Percentiles rank a stretch among this genome's conserved stretches.
Conservation (phyloP, 2,113 vertebrate genomes). For the Gulo gulo region DNA sequence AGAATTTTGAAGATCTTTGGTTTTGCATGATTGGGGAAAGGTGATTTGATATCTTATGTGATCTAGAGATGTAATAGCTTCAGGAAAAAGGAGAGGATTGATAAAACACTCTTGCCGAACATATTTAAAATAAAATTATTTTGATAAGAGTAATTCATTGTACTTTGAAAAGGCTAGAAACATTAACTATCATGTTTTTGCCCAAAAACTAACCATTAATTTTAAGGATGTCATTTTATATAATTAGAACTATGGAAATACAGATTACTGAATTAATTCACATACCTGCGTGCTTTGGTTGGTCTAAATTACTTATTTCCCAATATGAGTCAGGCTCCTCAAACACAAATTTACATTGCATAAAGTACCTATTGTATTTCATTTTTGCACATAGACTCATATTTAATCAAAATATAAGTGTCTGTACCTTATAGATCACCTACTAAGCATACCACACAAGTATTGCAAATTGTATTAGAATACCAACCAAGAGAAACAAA, state of each 20-base stretch:
- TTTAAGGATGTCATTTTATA: conserved; percentile 76
- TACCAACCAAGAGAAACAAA: background rate
- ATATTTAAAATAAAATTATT: conserved; percentile 55
- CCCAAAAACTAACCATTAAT: conserved; percentile 58
- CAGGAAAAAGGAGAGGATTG: background rate
- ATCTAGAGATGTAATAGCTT: background rate
- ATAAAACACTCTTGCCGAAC: background rate
- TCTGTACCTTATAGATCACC: background rate
- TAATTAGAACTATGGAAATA: conserved; percentile 67
- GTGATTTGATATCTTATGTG: background rate
- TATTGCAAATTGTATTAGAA: background rate
- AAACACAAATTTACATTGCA: conserved; percentile 16
- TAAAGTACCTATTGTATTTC: background rate
- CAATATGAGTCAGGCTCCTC: background rate
- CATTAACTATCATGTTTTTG: conserved; percentile 52
- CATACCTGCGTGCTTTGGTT: background rate
- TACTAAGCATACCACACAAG: background rate
- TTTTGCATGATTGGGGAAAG: background rate
- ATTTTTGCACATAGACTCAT: background rate
- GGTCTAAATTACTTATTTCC: background rate
- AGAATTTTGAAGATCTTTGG: conserved; percentile 13
- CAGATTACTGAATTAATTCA: background rate
- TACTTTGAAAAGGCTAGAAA: background rate
- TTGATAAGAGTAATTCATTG: background rate
- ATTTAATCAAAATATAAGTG: conserved; percentile 2